Evolutionary conservation across 2,888 invertebrate genomes (phyloP).

Genomic region (Cantharis nigra): DNA sequence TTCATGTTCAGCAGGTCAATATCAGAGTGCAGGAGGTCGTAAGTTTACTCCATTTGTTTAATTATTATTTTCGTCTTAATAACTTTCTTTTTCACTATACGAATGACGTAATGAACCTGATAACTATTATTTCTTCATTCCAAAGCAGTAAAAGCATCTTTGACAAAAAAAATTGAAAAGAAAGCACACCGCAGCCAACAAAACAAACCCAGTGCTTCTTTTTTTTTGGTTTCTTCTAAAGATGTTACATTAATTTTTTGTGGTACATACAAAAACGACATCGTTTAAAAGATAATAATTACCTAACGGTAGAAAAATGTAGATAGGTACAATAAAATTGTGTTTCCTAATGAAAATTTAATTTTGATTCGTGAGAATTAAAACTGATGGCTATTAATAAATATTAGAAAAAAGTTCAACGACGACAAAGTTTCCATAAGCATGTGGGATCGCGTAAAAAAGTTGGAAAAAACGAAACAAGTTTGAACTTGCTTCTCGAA

Average conservation of each 20-base stretch:
- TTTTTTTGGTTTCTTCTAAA: neutral
- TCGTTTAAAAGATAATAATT: neutral
- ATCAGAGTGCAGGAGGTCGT: constrained; percentile 21
- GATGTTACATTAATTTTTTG: neutral
- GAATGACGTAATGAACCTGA: too few relatives aligned
- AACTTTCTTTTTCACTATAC: too few relatives aligned
- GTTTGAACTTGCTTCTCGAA: neutral
- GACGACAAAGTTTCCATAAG: neutral
- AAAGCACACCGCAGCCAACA: neutral
- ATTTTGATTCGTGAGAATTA: constrained; percentile 1
- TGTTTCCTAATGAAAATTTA: constrained; percentile 1
- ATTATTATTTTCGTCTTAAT: constrained; percentile 1
- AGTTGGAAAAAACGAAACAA: neutral
- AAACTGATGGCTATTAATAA: neutral
- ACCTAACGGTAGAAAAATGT: neutral
- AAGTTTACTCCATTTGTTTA: constrained; percentile 23
- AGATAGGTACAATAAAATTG: neutral
- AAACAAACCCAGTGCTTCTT: neutral
- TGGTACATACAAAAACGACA: neutral
- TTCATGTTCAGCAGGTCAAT: constrained; percentile 13
- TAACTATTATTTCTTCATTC: too few relatives aligned
- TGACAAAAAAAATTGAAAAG: neutral
- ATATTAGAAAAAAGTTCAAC: neutral
- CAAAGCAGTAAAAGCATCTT: neutral
- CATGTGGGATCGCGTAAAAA: neutral